Conservation (phyloP, 1,140 invertebrate species). For the Leptinotarsa undecemlineata region DNA sequence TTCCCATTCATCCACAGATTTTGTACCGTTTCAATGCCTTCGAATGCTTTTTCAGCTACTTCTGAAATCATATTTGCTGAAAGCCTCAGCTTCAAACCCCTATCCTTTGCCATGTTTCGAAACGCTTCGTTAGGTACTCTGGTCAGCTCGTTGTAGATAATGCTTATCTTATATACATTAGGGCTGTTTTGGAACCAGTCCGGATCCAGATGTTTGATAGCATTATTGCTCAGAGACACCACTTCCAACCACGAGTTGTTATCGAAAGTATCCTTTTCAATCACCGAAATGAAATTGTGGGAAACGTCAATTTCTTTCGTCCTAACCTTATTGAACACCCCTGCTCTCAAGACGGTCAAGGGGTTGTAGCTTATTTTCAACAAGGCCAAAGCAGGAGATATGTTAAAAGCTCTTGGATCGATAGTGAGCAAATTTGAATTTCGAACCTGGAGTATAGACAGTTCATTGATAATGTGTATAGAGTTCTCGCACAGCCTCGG, state of each 20-base stretch:
- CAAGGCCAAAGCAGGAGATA: conserved; percentile 32
- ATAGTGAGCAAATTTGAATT: conserved; percentile 33
- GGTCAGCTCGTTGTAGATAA: conserved; percentile 37
- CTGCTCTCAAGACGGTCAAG: conserved; percentile 27
- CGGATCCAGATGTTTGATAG: conserved; percentile 33
- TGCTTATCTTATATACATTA: conserved; percentile 36
- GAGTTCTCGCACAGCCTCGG: conserved; percentile 33
- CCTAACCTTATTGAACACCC: conserved; percentile 34
- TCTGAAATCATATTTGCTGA: conserved; percentile 36
- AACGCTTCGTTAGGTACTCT: conserved; percentile 34
- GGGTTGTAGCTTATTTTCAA: conserved; percentile 35
- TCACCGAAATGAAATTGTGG: conserved; percentile 31
- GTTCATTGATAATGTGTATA: conserved; percentile 32
- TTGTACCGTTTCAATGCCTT: conserved; percentile 27
- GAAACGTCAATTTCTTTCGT: conserved; percentile 38
- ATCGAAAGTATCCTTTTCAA: conserved; percentile 37
- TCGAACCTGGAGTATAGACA: conserved; percentile 32
- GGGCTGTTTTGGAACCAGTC: conserved; percentile 36
- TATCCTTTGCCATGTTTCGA: conserved; percentile 30
- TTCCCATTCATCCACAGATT: conserved; percentile 35
- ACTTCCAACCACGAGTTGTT: conserved; percentile 37
- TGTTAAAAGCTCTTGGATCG: conserved; percentile 31
- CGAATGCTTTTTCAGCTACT: conserved; percentile 30
- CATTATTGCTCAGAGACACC: conserved; percentile 36
- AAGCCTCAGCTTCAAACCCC: conserved; percentile 34